These are phyloP conservation scores for Coptodon rendalli DNA, from an alignment of 2,113 vertebrate species.

Conservation along the genomic window DNA sequence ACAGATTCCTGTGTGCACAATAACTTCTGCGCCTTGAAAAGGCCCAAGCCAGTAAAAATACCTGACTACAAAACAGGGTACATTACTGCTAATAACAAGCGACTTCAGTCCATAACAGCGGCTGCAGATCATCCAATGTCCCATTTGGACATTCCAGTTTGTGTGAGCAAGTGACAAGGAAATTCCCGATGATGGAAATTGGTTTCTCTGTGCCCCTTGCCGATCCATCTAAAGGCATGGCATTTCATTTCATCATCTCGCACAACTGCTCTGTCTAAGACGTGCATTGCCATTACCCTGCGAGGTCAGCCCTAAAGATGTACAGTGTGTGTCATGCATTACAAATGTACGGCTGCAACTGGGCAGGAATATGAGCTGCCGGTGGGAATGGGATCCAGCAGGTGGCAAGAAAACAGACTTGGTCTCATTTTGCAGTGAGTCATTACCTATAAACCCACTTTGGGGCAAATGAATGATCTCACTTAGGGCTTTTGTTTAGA, in stretches of 20 bases:
- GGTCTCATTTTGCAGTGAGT: neutral
- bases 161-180: neutral
- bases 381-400: slow-evolving; percentile 31
- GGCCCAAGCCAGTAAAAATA: neutral
- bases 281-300: neutral
- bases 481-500: neutral
- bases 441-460: slow-evolving; percentile 13
- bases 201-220: neutral
- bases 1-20: neutral
- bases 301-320: slow-evolving; percentile 24
- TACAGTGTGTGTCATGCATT: slow-evolving; percentile 21
- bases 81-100: neutral
- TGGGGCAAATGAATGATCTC: neutral
- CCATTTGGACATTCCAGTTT: neutral
- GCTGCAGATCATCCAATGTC: neutral
- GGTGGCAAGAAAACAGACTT: slow-evolving; percentile 14
- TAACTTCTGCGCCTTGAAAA: neutral
- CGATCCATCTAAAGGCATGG: neutral
- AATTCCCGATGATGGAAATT: neutral
- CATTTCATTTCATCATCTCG: slow-evolving; percentile 4
- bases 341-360: neutral
- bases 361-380: neutral
- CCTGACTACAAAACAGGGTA: neutral
- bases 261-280: neutral
- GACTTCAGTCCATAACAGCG: neutral